Conservation (phyloP, 2,797 vertebrate genomes). For the Sternotherus odoratus region DNA sequence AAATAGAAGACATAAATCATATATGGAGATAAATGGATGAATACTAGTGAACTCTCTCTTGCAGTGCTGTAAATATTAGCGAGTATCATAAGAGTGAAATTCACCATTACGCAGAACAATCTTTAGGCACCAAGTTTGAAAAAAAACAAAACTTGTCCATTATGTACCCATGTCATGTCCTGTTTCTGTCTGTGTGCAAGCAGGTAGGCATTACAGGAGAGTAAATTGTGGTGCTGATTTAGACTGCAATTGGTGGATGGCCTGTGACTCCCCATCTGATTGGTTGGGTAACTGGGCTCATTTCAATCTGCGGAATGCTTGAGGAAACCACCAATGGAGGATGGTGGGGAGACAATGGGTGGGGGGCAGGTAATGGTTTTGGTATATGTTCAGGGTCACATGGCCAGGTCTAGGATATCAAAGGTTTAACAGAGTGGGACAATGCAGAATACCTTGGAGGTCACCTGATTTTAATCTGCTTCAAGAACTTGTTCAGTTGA, state of each 20-base stretch:
- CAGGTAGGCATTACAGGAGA: background rate
- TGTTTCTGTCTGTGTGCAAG: background rate
- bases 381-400: background rate
- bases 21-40: constrained; percentile 54
- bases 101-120: background rate
- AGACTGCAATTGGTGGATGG: background rate
- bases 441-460: background rate
- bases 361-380: background rate
- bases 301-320: background rate
- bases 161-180: background rate
- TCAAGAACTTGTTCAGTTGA: background rate
- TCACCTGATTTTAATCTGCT: background rate
- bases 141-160: background rate
- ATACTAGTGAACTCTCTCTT: constrained; percentile 13
- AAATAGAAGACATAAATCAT: constrained; percentile 68
- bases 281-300: background rate
- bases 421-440: background rate
- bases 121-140: background rate
- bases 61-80: constrained; percentile 19
- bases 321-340: background rate
- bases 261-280: background rate
- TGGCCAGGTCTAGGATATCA: background rate
- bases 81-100: constrained; percentile 3
- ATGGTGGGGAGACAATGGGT: background rate
- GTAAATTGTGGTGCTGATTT: background rate